Percentiles rank a stretch among this genome's conserved stretches.
Conservation (phyloP, 2,888 invertebrate species). For the Pinctada fucata region DNA sequence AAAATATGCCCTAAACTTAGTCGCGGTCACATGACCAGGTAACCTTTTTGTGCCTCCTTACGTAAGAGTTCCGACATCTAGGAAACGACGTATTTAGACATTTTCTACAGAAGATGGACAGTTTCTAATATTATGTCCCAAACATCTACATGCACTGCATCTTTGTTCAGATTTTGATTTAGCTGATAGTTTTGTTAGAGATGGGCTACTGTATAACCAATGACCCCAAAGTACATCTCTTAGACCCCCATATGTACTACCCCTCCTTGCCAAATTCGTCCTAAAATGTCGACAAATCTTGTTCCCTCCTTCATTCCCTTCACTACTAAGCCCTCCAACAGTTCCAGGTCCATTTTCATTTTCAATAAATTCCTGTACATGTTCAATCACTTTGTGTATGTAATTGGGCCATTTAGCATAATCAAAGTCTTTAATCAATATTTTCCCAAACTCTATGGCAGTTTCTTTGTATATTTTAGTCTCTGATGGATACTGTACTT, state of each 20-base stretch:
- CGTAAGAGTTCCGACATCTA: too few relatives aligned
- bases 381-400: slow-evolving; percentile 1
- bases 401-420: neutral
- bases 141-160: neutral
- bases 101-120: too few relatives aligned
- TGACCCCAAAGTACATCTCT: neutral
- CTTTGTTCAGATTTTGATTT: neutral
- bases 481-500: slow-evolving; percentile 19
- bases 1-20: too few relatives aligned
- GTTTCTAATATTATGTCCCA: neutral
- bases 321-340: neutral
- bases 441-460: neutral
- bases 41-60: too few relatives aligned
- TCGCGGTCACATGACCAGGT: too few relatives aligned
- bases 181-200: neutral
- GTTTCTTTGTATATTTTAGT: neutral
- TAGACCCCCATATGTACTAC: neutral
- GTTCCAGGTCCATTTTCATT: neutral
- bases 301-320: neutral
- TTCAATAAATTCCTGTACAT: neutral
- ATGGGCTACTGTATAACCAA: neutral
- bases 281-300: neutral
- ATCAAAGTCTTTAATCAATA: neutral
- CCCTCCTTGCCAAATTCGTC: neutral
- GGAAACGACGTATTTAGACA: too few relatives aligned